Percentiles rank a stretch among this genome's conserved stretches.
These are phyloP conservation scores for Coregonus clupeaformis DNA, from an alignment of 2,113 vertebrate species.

Conservation along the genomic window DNA sequence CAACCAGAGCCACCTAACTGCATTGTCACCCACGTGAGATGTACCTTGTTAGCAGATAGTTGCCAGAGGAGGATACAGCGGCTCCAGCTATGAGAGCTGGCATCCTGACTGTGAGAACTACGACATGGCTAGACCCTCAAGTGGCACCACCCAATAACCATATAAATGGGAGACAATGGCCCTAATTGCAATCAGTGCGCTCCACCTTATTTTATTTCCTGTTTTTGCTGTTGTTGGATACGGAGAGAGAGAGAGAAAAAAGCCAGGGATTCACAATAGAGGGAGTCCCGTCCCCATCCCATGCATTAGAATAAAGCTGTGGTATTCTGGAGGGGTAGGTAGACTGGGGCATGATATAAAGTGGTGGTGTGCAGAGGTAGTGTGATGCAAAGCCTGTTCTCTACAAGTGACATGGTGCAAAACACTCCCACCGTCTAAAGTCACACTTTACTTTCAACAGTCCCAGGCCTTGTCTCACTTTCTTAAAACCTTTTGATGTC, in stretches of 20 bases:
- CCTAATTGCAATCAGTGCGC: constrained; percentile 72
- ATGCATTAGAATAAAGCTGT: constrained; percentile 58
- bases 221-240: constrained; percentile 28
- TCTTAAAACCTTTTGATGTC: constrained; percentile 53
- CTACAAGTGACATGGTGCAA: constrained; percentile 40
- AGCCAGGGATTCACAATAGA: constrained; percentile 47
- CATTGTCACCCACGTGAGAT: constrained; percentile 81
- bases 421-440: constrained; percentile 44
- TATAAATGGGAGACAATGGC: constrained; percentile 78
- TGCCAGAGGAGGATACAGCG: constrained; percentile 70
- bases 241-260: constrained; percentile 12
- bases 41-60: constrained; percentile 85
- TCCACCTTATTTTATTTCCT: constrained; percentile 57
- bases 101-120: constrained; percentile 76
- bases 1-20: constrained; percentile 61
- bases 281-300: constrained; percentile 1
- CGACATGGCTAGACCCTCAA: constrained; percentile 55
- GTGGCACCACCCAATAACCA: constrained; percentile 76
- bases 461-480: constrained; percentile 40
- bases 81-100: constrained; percentile 58
- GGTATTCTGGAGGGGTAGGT: constrained; percentile 31
- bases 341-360: constrained; percentile 24
- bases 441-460: constrained; percentile 58
- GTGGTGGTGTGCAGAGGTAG: constrained; percentile 28
- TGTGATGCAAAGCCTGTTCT: constrained; percentile 37